Conservation (phyloP, 1,140 invertebrate genomes). For the Lepidurus arcticus region DNA sequence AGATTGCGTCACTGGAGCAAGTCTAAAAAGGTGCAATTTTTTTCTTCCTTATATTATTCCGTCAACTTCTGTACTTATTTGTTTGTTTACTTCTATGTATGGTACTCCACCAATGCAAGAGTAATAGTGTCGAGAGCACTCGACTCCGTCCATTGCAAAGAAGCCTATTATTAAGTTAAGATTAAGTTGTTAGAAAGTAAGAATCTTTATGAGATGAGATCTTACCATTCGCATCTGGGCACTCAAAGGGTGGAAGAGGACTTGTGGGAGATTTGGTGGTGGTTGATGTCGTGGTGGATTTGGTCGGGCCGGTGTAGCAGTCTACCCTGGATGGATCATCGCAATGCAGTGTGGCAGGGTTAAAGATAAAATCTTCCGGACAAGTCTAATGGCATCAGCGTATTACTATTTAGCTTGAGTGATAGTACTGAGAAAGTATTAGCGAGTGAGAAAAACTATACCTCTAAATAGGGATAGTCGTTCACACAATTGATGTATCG, state of each 20-base stretch:
- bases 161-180: background rate
- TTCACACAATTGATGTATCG: background rate
- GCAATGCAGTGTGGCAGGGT: constrained; percentile 24
- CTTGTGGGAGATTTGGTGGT: background rate
- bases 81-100: background rate
- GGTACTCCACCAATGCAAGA: background rate
- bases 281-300: background rate
- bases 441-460: background rate
- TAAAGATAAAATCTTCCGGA: constrained; percentile 22
- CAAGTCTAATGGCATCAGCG: background rate
- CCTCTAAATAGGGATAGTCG: constrained; percentile 4
- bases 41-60: background rate
- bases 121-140: background rate
- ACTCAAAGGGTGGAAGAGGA: background rate
- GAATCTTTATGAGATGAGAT: background rate
- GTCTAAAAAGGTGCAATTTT: background rate
- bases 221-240: background rate
- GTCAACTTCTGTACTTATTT: background rate
- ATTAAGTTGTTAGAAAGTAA: background rate
- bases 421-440: background rate
- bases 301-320: constrained; percentile 8
- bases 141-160: background rate
- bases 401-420: background rate
- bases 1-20: constrained; percentile 3
- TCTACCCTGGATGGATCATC: constrained; percentile 26